These are phyloP conservation scores for Pseudochirops corinnae DNA, from an alignment of 2,797 vertebrate genomes.

Conservation along the genomic window DNA sequence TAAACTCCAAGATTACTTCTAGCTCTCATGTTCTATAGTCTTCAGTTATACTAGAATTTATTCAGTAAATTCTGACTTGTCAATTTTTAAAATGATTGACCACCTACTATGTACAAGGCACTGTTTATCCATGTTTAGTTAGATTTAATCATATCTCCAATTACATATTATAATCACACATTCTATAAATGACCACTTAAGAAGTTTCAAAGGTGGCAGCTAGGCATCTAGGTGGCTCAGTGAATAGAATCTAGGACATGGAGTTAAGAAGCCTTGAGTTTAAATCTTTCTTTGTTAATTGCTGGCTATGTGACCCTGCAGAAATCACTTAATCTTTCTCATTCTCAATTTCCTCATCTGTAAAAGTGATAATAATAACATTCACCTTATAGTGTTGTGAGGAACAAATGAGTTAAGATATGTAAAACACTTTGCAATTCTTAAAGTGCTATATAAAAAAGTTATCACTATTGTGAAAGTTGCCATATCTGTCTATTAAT, in stretches of 20 bases:
- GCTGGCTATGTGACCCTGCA: neutral
- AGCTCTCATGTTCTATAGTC: neutral
- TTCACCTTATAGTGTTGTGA: neutral
- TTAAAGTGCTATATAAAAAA: neutral
- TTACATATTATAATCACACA: slow-evolving; percentile 73
- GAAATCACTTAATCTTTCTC: neutral
- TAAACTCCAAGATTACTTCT: neutral
- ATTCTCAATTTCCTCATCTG: neutral
- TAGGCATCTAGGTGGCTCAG: neutral
- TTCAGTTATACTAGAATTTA: neutral
- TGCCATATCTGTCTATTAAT: slow-evolving; percentile 66
- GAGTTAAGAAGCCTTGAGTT: neutral
- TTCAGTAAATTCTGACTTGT: neutral
- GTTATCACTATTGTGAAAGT: slow-evolving; percentile 37
- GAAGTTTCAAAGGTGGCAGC: slow-evolving; percentile 56
- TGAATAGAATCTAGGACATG: neutral
- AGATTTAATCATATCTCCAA: slow-evolving; percentile 60
- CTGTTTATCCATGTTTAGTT: slow-evolving; percentile 59
- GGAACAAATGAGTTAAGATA: neutral
- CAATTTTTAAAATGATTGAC: neutral
- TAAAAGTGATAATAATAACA: neutral
- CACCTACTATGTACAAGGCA: neutral
- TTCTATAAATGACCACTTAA: slow-evolving; percentile 61
- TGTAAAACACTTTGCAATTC: neutral
- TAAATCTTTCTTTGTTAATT: neutral